Conservation (phyloP, 2,113 vertebrate species). For the Dinomys branickii region DNA sequence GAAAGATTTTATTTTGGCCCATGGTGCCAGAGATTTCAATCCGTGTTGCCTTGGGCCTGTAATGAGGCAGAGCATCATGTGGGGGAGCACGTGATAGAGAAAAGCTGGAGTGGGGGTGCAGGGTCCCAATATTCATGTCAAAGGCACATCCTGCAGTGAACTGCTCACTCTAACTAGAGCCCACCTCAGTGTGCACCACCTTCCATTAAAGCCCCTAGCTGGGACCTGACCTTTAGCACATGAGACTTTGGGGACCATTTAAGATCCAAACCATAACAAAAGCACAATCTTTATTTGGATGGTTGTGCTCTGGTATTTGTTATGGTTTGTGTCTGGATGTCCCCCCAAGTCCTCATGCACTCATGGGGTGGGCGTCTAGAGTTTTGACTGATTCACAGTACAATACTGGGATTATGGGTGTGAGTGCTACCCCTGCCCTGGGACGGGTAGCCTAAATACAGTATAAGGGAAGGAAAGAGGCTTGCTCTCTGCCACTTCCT, state of each 20-base stretch:
- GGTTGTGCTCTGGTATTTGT: background rate
- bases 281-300: background rate
- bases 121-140: background rate
- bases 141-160: background rate
- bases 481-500: too few species aligned
- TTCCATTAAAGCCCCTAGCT: too few species aligned
- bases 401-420: too few species aligned
- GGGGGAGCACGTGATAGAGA: too few species aligned
- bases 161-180: background rate
- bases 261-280: background rate
- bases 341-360: too few species aligned
- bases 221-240: background rate
- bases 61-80: background rate
- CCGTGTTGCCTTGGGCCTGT: background rate
- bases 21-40: background rate
- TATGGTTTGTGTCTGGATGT: too few species aligned
- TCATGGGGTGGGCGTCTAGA: too few species aligned
- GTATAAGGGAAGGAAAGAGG: too few species aligned
- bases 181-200: background rate
- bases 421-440: too few species aligned
- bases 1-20: background rate
- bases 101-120: background rate
- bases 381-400: too few species aligned
- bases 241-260: background rate
- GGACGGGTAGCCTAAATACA: too few species aligned